These are phyloP conservation scores for Pseudopipra pipra DNA, from an alignment of 2,113 vertebrate species.

Conservation along the genomic window DNA sequence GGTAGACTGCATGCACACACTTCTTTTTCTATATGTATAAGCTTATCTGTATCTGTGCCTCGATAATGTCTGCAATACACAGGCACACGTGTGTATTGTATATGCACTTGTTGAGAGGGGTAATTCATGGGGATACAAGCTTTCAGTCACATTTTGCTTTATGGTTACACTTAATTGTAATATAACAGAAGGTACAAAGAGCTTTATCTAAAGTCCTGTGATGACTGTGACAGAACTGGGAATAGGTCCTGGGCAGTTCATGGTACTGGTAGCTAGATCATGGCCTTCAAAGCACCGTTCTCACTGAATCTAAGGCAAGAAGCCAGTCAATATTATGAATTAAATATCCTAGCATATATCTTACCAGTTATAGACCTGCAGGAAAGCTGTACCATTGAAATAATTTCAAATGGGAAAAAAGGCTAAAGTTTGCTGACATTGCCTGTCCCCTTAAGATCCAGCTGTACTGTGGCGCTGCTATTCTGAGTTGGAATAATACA, in stretches of 20 bases:
- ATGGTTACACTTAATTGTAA: neutral
- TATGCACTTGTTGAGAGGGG: neutral
- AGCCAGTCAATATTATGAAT: neutral
- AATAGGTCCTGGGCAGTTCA: neutral
- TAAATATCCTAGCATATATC: neutral
- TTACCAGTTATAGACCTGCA: neutral
- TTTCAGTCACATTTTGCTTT: neutral
- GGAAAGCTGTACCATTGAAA: neutral
- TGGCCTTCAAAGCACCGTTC: neutral
- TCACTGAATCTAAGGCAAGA: neutral
- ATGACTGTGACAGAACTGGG: neutral
- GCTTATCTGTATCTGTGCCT: neutral
- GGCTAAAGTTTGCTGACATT: neutral
- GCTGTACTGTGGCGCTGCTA: neutral
- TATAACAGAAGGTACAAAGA: neutral
- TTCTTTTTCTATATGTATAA: neutral
- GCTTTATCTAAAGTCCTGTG: neutral
- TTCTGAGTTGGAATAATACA: neutral
- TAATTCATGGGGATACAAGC: neutral
- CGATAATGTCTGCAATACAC: neutral
- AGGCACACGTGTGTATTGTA: accelerated
- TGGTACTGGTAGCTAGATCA: neutral
- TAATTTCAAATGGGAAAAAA: neutral
- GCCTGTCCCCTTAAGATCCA: neutral
- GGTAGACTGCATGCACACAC: neutral